Evolutionary conservation across 2,888 invertebrate species (phyloP).

Genomic region (Gasteruption jaculator): DNA sequence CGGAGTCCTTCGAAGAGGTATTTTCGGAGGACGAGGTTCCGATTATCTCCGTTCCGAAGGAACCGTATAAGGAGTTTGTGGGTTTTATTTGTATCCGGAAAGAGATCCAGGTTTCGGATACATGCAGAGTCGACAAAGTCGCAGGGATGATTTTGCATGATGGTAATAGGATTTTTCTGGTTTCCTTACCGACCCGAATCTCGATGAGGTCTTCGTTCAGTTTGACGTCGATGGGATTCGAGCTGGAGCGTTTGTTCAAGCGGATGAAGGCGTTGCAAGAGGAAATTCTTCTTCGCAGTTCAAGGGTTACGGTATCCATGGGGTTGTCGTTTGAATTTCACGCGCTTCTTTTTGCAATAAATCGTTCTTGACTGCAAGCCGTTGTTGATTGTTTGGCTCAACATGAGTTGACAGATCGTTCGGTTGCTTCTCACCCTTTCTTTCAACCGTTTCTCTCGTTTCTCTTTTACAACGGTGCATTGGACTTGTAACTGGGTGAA

Average conservation of each 20-base stretch:
- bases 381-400: too few species aligned
- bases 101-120: constrained; percentile 39
- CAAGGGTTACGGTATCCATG: constrained; percentile 37
- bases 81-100: constrained; percentile 43
- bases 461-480: too few species aligned
- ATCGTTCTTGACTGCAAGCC: too few species aligned
- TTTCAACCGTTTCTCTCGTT: too few species aligned
- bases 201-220: constrained; percentile 35
- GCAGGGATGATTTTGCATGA: constrained; percentile 35
- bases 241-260: constrained; percentile 25
- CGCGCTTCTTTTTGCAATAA: too few species aligned
- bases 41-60: constrained; percentile 38
- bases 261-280: constrained; percentile 42
- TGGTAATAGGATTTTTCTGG: constrained; percentile 29
- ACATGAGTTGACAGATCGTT: too few species aligned
- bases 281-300: constrained; percentile 39
- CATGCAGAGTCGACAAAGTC: constrained; percentile 37
- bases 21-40: constrained; percentile 17
- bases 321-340: too few species aligned
- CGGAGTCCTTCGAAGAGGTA: constrained; percentile 11
- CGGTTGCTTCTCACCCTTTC: too few species aligned
- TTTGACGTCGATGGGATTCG: constrained; percentile 30
- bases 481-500: too few species aligned
- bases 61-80: constrained; percentile 33
- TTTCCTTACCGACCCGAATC: constrained; percentile 28